Conservation (phyloP, 2,113 vertebrate genomes). For the Aphelocoma coerulescens region DNA sequence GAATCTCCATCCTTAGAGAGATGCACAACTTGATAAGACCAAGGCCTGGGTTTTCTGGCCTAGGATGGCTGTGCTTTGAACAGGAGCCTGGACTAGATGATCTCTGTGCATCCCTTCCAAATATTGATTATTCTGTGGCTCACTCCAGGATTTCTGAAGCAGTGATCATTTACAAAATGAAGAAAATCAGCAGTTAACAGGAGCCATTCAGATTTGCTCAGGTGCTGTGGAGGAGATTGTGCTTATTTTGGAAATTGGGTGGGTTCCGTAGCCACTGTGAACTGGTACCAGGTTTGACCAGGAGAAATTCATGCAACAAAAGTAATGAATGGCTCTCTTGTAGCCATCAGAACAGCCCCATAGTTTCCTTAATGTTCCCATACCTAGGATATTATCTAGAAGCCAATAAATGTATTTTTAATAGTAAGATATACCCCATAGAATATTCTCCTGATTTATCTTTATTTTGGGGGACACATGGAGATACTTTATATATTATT, state of each 20-base stretch:
- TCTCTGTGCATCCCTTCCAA: not conserved
- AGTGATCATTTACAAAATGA: not conserved
- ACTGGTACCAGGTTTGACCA: not conserved
- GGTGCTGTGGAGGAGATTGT: not conserved
- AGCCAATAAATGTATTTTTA: not conserved
- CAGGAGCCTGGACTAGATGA: not conserved
- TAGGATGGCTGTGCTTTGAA: not conserved
- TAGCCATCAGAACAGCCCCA: not conserved
- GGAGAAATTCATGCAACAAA: not conserved
- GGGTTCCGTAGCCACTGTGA: not conserved
- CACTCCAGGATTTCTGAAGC: not conserved
- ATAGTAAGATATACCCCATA: not conserved
- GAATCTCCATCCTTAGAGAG: not conserved
- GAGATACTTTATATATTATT: not conserved
- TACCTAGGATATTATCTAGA: not conserved
- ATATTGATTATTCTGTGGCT: not conserved
- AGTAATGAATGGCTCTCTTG: not conserved
- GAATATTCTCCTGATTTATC: conserved; percentile 27
- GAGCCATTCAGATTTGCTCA: not conserved
- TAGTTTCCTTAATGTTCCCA: not conserved
- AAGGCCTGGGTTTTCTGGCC: not conserved
- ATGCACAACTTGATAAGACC: not conserved
- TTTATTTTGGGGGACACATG: not conserved
- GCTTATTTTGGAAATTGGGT: not conserved
- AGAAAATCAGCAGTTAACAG: not conserved